phyloP scores from a whole-genome alignment of 2,797 vertebrate species.

The Mormyrus hasselquistii region DNA sequence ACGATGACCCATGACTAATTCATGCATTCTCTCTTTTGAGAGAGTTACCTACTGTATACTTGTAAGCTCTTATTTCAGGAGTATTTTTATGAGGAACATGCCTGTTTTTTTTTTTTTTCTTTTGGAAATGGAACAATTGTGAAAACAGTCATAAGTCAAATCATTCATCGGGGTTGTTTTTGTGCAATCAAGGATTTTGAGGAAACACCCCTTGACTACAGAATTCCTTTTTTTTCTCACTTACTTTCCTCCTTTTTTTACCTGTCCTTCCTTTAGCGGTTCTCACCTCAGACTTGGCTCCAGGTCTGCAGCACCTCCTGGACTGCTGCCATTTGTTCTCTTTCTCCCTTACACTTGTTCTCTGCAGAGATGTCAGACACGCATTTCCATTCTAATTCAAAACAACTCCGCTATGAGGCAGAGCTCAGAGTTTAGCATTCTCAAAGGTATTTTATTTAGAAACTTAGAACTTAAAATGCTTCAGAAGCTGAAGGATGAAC shows the following conservation, averaged over 20 bases:
- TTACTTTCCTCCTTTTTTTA: background rate
- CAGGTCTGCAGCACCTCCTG: background rate
- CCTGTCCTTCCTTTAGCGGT: background rate
- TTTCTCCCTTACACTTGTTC: background rate
- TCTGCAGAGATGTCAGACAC: background rate
- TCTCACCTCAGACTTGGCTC: background rate
- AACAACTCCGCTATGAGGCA: background rate
- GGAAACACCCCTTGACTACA: background rate
- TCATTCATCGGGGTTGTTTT: background rate
- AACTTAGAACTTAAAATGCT: background rate
- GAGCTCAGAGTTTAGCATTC: background rate
- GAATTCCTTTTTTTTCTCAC: background rate
- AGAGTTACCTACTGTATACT: background rate
- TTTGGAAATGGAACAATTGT: background rate
- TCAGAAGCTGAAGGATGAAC: background rate
- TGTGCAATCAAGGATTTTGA: background rate
- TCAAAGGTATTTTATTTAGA: background rate
- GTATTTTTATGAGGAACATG: background rate
- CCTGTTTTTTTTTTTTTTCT: background rate
- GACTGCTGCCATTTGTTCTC: background rate
- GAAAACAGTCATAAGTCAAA: background rate
- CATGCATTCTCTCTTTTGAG: background rate
- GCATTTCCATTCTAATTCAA: background rate
- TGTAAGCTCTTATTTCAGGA: constrained; percentile 3
- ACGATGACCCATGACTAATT: constrained; percentile 10